Conservation (phyloP, 2,113 vertebrate species). For the Pithys albifrons region DNA sequence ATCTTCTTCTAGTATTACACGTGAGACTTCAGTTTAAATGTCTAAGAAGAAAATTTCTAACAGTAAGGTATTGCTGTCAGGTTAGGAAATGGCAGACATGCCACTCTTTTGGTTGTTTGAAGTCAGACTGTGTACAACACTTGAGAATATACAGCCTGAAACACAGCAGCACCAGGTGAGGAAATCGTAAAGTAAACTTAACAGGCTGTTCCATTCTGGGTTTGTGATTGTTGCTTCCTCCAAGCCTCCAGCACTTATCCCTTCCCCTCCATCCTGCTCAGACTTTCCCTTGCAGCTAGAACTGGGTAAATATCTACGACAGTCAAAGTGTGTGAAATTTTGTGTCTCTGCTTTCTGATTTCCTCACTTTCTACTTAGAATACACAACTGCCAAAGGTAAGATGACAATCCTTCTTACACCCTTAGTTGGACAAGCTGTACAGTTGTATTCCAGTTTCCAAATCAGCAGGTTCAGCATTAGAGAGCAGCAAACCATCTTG, state of each 20-base stretch:
- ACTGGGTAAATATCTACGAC: neutral
- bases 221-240: neutral
- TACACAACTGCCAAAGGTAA: neutral
- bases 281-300: neutral
- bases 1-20: neutral
- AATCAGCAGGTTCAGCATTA: neutral
- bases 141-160: neutral
- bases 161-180: fast-evolving
- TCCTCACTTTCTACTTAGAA: neutral
- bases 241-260: neutral
- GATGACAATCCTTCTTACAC: neutral
- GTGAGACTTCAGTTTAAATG: neutral
- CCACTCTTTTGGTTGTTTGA: neutral
- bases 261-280: neutral
- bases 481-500: neutral
- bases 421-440: neutral
- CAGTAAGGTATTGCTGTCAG: neutral
- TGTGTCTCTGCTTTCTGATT: neutral
- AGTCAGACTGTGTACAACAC: neutral
- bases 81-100: neutral
- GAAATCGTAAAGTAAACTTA: neutral
- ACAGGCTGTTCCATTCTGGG: neutral
- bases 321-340: neutral
- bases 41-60: neutral
- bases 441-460: neutral